Percentiles rank a stretch among this genome's conserved stretches.
phyloP scores from a whole-genome alignment of 1,140 invertebrate species.

The Saccostrea cuccullata region DNA sequence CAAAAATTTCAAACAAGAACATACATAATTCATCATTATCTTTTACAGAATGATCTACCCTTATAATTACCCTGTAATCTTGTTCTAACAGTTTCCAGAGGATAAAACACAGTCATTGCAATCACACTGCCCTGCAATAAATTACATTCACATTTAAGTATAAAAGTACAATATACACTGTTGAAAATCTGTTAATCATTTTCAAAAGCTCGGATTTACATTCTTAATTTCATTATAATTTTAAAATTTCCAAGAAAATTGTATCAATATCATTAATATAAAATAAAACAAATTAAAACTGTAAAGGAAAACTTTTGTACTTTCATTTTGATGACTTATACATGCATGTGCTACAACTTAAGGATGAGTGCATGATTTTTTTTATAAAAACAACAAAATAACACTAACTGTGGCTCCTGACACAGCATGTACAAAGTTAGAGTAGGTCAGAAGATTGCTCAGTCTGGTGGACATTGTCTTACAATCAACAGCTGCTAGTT shows the following conservation, averaged over 20 bases:
- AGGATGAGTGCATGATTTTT: not conserved
- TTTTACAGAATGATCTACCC: not conserved
- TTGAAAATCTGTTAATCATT: not conserved
- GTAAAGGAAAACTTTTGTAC: not conserved
- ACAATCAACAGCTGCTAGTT: not conserved
- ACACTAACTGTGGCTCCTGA: conserved; percentile 66
- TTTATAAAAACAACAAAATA: not conserved
- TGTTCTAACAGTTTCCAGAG: conserved; percentile 90
- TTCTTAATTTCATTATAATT: not conserved
- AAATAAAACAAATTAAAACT: not conserved
- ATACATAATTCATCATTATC: not conserved
- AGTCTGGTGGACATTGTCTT: not conserved
- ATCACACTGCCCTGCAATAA: conserved; percentile 88
- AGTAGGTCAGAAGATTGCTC: conserved; percentile 64
- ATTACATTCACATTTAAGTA: not conserved
- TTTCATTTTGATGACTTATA: not conserved
- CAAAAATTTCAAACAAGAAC: not conserved
- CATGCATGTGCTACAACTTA: not conserved
- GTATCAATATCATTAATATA: not conserved
- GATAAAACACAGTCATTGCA: conserved; percentile 91
- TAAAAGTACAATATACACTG: not conserved
- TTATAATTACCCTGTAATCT: conserved; percentile 84
- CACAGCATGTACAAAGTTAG: conserved; percentile 71
- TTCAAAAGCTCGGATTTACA: not conserved
- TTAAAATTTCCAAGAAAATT: not conserved